Evolutionary conservation across 2,797 vertebrate species (phyloP).

Genomic region (Pteronotus mesoamericanus): DNA sequence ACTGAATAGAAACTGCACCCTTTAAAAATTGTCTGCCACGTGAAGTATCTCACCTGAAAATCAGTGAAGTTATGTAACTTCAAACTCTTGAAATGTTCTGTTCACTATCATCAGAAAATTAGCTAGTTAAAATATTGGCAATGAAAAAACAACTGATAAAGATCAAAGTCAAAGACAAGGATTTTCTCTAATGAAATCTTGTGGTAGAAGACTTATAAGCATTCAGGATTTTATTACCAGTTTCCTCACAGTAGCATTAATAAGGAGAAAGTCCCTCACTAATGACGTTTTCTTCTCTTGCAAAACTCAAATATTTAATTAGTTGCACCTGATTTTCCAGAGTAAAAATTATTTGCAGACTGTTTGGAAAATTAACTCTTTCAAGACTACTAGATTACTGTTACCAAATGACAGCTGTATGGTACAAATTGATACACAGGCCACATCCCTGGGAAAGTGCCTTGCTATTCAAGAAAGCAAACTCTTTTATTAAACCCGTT

Average conservation of each 20-base stretch:
- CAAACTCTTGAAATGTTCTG: background rate
- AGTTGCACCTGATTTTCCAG: background rate
- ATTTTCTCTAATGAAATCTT: background rate
- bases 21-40: background rate
- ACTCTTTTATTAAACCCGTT: background rate
- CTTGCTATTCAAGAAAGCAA: background rate
- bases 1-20: background rate
- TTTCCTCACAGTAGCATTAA: background rate
- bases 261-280: background rate
- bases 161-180: background rate
- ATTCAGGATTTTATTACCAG: background rate
- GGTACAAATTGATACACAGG: too few relatives aligned
- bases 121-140: background rate
- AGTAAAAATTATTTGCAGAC: background rate
- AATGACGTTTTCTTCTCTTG: background rate
- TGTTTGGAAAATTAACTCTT: background rate
- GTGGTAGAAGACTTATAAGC: background rate
- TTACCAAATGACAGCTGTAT: background rate
- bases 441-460: too few relatives aligned
- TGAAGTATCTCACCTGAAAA: background rate
- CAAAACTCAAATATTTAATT: background rate
- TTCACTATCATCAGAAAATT: background rate
- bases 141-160: background rate
- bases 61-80: background rate
- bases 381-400: background rate